Base-by-base conservation (phyloP, 2,888 invertebrate species). In the Atherix ibis region DNA sequence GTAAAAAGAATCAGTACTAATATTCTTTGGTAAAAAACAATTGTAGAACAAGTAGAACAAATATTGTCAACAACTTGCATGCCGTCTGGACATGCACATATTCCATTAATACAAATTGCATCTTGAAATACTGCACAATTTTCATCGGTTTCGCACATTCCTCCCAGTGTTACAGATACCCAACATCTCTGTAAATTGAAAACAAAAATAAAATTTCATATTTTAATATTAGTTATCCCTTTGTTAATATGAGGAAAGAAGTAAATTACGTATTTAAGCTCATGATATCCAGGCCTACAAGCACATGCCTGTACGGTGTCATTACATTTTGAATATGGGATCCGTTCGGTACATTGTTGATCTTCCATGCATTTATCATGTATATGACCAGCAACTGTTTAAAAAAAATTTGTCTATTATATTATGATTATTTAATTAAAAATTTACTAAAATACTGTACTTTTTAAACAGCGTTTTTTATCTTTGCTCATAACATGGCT, bases 381-480 rank as follows among this genome's bases (percentile, higher is more conserved):
- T 5, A 45, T 18, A 26, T 40, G 33, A 10, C 31, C 34, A 3
- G 41, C 40, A 35, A 40, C 38, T 42, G 16, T 5, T 13, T 15
- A 32, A 25, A 25, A 24, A 24, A 12, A 35, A 24, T n/a, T 12
- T n/a, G 13, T 18, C 3, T 10, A 26, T 14, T 12, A 18, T 26
- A 8, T 9, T 18, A 16, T 17, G 5, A 18, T 25, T 16, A n/a
- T 25, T 34, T 17, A 17, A 29, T 22, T 19, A 4, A 26, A 10
- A 15, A 27, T 4, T 18, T 27, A 26, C 16, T 17, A 26, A 9
- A 18, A 27, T 31, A 14, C 3, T 16, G 31, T 54, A 8, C 50
- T 49, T 41, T 48, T 54, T 31, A 60, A 41, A 41, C 61, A 62
- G 8, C 40, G 38, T 18, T 48, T 46, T 5, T 48, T 48, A 27